Base-by-base conservation (phyloP, 2,888 invertebrate genomes). In the Drosophila paucipuncta region DNA sequence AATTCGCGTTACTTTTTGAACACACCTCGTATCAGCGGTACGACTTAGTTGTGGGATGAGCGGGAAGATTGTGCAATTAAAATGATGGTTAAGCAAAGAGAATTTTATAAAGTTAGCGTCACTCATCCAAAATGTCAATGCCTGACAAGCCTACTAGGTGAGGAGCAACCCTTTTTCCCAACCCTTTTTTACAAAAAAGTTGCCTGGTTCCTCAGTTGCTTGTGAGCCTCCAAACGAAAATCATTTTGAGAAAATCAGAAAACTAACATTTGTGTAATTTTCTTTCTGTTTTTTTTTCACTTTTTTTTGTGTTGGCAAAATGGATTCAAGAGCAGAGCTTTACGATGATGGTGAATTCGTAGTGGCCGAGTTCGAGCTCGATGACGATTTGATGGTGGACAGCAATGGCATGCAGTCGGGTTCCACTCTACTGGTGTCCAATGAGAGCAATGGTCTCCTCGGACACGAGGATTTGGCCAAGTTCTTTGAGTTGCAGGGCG, bases 341-440 rank as follows among this genome's bases (percentile, higher is more conserved):
- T 76, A 25, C n/a, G 55, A 10, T 11, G 57, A 63, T 9, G 80
- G 69, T 30, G 80, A 82, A 52, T 75, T 77, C n/a, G 60, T 88
- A 0, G 50, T 85, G 61, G 80, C 87, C 5, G 85, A 85, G 31
- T 82, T 87, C 3, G 80, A 87, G 25, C 72, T 75, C 10, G 88
- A 73, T 10, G 28, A 53, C 16, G 70, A 75, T 31, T 30, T 62
- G 28, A 30, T 70, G 25, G 37, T 82, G 39, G 63, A 30, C 4
- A 50, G 49, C 11, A 57, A 63, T 30, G 78, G 61, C 3, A 49
- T 89, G 22, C 65, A 83, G 10, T 39, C 67, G 5, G 90, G 78
- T 0, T 73, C 80, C 37, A 89, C 82, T 7, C 77, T 85, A 18
- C 62, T 89, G 33, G 68, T 82, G 31, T 55, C 80, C 58, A 78